Evolutionary conservation across 2,888 invertebrate genomes (phyloP).

Genomic region (Melieria crassipennis): DNA sequence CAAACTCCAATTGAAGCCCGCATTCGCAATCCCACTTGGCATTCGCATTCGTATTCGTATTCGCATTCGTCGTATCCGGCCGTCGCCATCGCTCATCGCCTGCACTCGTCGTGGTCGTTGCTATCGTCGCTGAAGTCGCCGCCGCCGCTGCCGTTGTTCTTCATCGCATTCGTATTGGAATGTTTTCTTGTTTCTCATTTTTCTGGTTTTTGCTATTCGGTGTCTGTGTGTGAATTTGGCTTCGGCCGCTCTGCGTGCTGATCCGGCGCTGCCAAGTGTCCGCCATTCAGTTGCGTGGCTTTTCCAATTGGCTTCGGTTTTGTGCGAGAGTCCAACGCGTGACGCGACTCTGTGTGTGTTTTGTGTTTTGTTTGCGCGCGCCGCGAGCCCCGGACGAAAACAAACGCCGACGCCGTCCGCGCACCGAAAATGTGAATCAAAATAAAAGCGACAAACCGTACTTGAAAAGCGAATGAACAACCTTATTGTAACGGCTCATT

Average conservation of each 20-base stretch:
- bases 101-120: too few species aligned
- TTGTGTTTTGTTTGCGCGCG: slow-evolving; percentile 8
- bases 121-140: slow-evolving; percentile 16
- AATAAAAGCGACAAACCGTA: background rate
- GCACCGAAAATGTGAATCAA: slow-evolving; percentile 6
- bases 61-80: background rate
- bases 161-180: slow-evolving; percentile 25
- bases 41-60: slow-evolving; percentile 26
- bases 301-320: slow-evolving; percentile 31
- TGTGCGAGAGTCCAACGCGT: slow-evolving; percentile 24
- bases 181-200: slow-evolving; percentile 4
- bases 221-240: slow-evolving; percentile 13
- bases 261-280: slow-evolving; percentile 10
- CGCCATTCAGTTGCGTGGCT: slow-evolving; percentile 25
- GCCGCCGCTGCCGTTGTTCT: slow-evolving; percentile 2
- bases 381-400: too few species aligned
- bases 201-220: slow-evolving; percentile 1
- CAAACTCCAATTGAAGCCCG: slow-evolving; percentile 17
- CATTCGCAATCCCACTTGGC: slow-evolving; percentile 13
- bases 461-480: too few species aligned
- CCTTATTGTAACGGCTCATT: too few species aligned
- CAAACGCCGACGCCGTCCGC: background rate
- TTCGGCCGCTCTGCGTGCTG: slow-evolving; percentile 24
- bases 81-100: too few species aligned
- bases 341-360: slow-evolving; percentile 24